These are phyloP conservation scores for Peribatodes rhomboidaria DNA, from an alignment of 2,888 invertebrate species.

Conservation along the genomic window DNA sequence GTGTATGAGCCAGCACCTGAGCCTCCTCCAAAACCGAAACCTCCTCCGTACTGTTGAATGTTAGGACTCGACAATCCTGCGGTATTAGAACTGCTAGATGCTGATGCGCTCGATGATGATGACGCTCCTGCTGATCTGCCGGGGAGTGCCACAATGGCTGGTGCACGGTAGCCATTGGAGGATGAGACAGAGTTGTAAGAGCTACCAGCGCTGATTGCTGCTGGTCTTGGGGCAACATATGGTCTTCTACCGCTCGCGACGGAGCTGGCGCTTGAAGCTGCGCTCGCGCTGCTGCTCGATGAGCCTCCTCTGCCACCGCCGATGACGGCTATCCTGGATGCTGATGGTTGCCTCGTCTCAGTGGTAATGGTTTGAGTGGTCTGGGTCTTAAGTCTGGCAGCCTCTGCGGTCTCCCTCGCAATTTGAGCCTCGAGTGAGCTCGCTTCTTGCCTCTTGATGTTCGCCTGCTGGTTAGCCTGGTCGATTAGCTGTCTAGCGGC, in stretches of 20 bases:
- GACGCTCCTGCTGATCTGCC: background rate
- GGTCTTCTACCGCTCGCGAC: too few relatives aligned
- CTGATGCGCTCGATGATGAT: background rate
- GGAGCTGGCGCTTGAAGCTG: background rate
- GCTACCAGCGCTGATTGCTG: background rate
- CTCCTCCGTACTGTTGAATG: too few relatives aligned
- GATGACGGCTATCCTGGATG: background rate
- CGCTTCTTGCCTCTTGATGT: background rate
- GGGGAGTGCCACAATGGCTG: too few relatives aligned
- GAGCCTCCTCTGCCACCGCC: slow-evolving; percentile 9
- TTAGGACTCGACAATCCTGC: background rate
- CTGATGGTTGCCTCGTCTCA: background rate
- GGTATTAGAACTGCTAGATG: background rate
- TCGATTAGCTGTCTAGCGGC: slow-evolving; percentile 1
- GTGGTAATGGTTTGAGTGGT: slow-evolving; percentile 5
- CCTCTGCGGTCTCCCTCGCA: background rate
- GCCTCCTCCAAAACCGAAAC: background rate
- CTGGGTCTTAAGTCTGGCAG: background rate
- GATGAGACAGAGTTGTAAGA: background rate
- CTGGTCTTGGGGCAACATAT: background rate
- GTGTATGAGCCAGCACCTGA: background rate
- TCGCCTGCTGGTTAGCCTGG: background rate
- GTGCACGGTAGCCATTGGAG: background rate
- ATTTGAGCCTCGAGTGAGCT: slow-evolving; percentile 8
- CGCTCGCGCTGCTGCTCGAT: background rate